These are phyloP conservation scores for Drosophila bunnanda DNA, from an alignment of 2,888 invertebrate genomes.

Conservation along the genomic window DNA sequence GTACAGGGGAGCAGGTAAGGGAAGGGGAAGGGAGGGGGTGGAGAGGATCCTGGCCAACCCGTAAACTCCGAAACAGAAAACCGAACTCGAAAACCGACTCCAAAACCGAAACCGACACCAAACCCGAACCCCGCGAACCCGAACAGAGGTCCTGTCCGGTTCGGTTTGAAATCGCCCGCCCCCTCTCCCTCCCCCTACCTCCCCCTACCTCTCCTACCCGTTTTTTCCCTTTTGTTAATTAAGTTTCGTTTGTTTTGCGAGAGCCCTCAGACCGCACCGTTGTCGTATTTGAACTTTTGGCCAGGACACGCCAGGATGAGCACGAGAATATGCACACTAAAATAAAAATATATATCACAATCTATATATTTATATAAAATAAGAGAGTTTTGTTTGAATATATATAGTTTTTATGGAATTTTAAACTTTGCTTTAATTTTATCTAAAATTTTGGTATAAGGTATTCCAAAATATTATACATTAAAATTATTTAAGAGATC, in stretches of 20 bases:
- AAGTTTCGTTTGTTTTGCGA: constrained; percentile 81
- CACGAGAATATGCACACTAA: constrained; percentile 14
- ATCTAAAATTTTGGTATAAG: too few species aligned
- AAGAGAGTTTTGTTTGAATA: too few species aligned
- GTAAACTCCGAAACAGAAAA: constrained; percentile 14
- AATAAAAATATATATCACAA: too few species aligned
- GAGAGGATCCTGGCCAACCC: constrained; percentile 32
- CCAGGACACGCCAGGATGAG: constrained; percentile 45
- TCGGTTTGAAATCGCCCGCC: constrained; percentile 6
- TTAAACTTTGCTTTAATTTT: too few species aligned
- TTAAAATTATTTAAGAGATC: too few species aligned
- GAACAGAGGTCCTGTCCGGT: constrained; percentile 1
- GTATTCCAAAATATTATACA: too few species aligned
- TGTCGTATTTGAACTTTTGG: constrained; percentile 51
- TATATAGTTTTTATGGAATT: too few species aligned
- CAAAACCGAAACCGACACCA: constrained; percentile 36
- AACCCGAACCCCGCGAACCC: constrained; percentile 33
- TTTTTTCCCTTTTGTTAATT: constrained; percentile 74
- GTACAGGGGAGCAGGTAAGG: neutral
- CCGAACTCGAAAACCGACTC: constrained; percentile 38
- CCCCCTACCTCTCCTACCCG: too few species aligned
- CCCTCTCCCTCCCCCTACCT: neutral
- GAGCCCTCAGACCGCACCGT: constrained; percentile 49
- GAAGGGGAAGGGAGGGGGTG: too few species aligned
- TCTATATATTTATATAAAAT: too few species aligned